phyloP scores from a whole-genome alignment of 2,888 invertebrate genomes.

The Acanthosoma haemorrhoidale region DNA sequence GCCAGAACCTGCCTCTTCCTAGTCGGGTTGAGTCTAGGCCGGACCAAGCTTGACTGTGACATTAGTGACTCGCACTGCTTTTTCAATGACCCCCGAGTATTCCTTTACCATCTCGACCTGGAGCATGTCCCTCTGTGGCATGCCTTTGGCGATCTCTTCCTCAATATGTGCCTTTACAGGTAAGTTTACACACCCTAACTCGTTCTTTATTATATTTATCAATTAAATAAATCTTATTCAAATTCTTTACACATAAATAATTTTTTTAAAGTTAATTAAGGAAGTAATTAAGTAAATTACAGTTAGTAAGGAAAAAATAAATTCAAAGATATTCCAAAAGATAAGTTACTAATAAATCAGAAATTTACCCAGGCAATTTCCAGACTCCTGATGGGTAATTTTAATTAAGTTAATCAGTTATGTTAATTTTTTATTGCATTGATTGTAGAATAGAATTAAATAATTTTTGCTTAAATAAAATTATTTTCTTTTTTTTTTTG shows the following conservation, averaged over 20 bases:
- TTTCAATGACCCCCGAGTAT: not conserved
- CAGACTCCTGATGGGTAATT: too few relatives aligned
- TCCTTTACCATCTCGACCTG: not conserved
- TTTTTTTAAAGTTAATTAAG: too few relatives aligned
- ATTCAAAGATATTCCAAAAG: too few relatives aligned
- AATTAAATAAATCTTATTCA: too few relatives aligned
- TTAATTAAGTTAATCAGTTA: too few relatives aligned
- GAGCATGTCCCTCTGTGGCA: not conserved
- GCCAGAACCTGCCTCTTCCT: conserved; percentile 60
- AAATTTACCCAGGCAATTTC: too few relatives aligned
- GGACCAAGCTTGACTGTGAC: conserved; percentile 23
- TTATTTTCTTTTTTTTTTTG: not conserved
- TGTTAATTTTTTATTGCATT: too few relatives aligned
- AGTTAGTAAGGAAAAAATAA: too few relatives aligned
- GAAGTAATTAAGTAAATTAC: too few relatives aligned
- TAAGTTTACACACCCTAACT: not conserved
- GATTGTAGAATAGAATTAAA: not conserved
- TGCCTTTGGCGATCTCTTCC: not conserved
- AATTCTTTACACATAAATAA: too few relatives aligned
- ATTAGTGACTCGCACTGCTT: not conserved
- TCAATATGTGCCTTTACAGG: not conserved
- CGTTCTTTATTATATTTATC: too few relatives aligned
- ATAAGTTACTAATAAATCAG: too few relatives aligned
- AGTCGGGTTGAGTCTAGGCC: conserved; percentile 44
- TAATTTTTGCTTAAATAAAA: not conserved